A percentile compares a stretch with the other conserved stretches of the same genome.
These are phyloP conservation scores for Monochamus alternatus DNA, from an alignment of 2,888 invertebrate species.

Conservation along the genomic window DNA sequence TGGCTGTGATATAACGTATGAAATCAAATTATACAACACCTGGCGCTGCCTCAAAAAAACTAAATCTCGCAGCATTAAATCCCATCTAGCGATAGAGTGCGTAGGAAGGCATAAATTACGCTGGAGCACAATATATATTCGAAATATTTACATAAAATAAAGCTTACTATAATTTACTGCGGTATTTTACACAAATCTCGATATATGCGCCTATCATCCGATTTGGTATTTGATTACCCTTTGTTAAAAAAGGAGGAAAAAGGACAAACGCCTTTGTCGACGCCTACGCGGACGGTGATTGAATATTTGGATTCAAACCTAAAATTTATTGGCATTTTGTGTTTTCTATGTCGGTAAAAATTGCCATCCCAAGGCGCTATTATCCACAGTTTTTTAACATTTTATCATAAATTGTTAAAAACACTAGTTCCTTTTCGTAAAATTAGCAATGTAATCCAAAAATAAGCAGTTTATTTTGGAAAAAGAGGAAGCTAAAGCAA, in stretches of 20 bases:
- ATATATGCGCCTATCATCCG: not conserved
- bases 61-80: slow-evolving; percentile 4
- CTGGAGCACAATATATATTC: not conserved
- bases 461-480: too few relatives aligned
- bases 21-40: slow-evolving; percentile 8
- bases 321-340: not conserved
- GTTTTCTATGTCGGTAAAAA: too few relatives aligned
- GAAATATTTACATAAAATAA: slow-evolving; percentile 14
- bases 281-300: not conserved
- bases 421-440: too few relatives aligned
- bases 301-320: not conserved
- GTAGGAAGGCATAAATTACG: slow-evolving; percentile 11
- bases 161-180: not conserved
- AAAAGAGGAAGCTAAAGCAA: too few relatives aligned
- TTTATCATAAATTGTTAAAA: too few relatives aligned
- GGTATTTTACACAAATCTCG: not conserved
- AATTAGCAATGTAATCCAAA: too few relatives aligned
- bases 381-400: too few relatives aligned
- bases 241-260: not conserved
- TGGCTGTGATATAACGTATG: slow-evolving; percentile 4
- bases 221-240: slow-evolving; percentile 1
- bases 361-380: slow-evolving; percentile 35
- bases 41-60: slow-evolving; percentile 5
- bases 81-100: not conserved
- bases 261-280: not conserved